Base-by-base conservation (phyloP, 2,888 invertebrate species). In the Drosophila greeni region DNA sequence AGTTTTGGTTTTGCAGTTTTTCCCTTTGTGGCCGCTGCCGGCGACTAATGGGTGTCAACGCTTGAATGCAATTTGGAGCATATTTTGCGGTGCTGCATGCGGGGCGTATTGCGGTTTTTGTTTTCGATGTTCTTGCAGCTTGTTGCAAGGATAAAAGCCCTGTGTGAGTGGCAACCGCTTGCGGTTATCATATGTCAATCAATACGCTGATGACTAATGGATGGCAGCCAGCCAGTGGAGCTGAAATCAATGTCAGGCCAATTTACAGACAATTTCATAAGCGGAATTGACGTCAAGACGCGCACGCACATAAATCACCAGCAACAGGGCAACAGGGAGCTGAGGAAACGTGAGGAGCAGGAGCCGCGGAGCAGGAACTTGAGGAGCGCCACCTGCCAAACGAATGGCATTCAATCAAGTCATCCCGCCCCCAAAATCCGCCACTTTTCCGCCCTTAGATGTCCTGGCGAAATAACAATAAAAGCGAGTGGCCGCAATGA, bases 51-150 rank as follows among this genome's bases (percentile, higher is more conserved):
- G 84, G 74, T 82, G 82, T 78, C 84, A 84, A 69, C 68, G 74
- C 62, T 79, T 65, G 76, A 76, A 76, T 82, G 79, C 84, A 84
- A 84, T 84, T 82, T 67, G 69, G 66, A 72, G 69, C 84, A 84
- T 72, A 72, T 78, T 78, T 81, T 75, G 59, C 49, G 54, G 59
- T 65, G 48, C 45, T 66, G 48, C 47, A 69, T 66, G 53, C 37
- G 45, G 36, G 24, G 18, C 57, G 59, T 54, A 58, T 40, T 18
- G 39, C 7, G 16, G 33, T 7, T 45, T 47, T 39, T 48, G 33
- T 24, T 51, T 45, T 68, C 23, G 23, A 14, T 37, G 43, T 43
- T 49, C 47, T 59, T 52, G 34, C n/a, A 20, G 37, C 56, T 56
- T 53, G 48, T 53, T 73, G 71, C 47, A 65, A 55, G 66, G 64